A percentile compares a stretch with the other conserved stretches of the same genome.
Evolutionary conservation across 2,888 invertebrate species (phyloP).

Genomic region (Poecilobothrus nobilitatus): DNA sequence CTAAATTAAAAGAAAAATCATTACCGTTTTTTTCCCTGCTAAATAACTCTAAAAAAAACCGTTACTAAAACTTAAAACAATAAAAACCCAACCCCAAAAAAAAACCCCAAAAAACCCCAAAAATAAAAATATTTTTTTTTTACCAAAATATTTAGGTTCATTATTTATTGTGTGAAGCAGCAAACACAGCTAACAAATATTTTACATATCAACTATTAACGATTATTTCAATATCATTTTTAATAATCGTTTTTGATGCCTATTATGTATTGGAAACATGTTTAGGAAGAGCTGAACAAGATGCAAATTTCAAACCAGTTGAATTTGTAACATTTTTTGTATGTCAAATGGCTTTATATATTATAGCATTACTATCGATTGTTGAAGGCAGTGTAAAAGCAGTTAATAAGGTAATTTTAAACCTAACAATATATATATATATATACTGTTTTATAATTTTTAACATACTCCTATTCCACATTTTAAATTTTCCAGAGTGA

Average conservation of each 20-base stretch:
- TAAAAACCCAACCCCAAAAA: no score
- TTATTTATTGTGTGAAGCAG: slow-evolving; percentile 41
- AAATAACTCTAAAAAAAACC: no score
- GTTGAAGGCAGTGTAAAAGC: slow-evolving; percentile 42
- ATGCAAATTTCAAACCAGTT: slow-evolving; percentile 39
- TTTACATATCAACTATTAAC: slow-evolving; percentile 42
- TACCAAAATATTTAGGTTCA: slow-evolving; percentile 31
- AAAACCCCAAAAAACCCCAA: no score
- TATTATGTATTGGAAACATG: slow-evolving; percentile 42
- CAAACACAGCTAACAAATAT: slow-evolving; percentile 41
- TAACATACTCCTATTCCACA: slow-evolving; percentile 15
- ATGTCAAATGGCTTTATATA: slow-evolving; percentile 41
- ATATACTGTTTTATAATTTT: slow-evolving; percentile 14
- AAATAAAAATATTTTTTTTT: no score
- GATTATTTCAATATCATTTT: slow-evolving; percentile 41
- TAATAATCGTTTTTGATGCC: slow-evolving; percentile 44
- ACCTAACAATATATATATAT: neutral
- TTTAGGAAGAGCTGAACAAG: slow-evolving; percentile 37
- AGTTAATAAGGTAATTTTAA: slow-evolving; percentile 34
- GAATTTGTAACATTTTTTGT: slow-evolving; percentile 43
- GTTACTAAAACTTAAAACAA: no score
- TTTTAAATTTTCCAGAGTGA: slow-evolving; percentile 31
- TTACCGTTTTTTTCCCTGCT: no score
- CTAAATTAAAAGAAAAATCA: no score
- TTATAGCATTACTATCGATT: slow-evolving; percentile 41